phyloP scores from a whole-genome alignment of 2,888 invertebrate species.

The Caenorhabditis becei region DNA sequence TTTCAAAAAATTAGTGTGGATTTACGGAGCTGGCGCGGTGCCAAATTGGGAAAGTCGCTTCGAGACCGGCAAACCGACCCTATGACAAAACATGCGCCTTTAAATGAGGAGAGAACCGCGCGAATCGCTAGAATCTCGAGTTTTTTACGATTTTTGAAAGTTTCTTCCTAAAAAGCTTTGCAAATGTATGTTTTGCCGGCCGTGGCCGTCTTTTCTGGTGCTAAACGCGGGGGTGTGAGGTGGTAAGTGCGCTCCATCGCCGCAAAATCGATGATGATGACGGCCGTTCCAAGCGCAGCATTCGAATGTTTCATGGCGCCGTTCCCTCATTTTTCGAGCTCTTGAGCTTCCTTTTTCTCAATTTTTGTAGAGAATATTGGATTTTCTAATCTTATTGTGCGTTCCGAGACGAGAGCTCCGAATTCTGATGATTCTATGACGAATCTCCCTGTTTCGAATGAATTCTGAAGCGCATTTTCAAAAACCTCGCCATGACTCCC shows the following conservation, averaged over 20 bases:
- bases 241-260: constrained; percentile 32
- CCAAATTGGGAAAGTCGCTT: constrained; percentile 25
- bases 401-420: too few species aligned
- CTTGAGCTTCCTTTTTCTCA: neutral
- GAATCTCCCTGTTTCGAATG: too few species aligned
- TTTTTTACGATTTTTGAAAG: neutral
- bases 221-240: neutral
- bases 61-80: constrained; percentile 30
- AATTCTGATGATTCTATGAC: too few species aligned
- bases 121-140: neutral
- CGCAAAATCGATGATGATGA: constrained; percentile 46
- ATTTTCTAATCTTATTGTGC: too few species aligned
- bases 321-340: neutral
- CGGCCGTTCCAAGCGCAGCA: neutral
- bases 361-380: neutral
- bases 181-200: constrained; percentile 8
- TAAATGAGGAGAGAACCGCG: neutral
- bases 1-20: constrained; percentile 29
- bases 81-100: constrained; percentile 52
- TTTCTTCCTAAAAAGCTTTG: constrained; percentile 14
- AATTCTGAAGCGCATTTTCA: too few species aligned
- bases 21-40: constrained; percentile 42
- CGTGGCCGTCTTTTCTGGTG: neutral
- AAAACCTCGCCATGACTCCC: neutral
- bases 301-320: constrained; percentile 8